Evolutionary conservation across 2,888 invertebrate genomes (phyloP).

Genomic region (Folsomia candida): DNA sequence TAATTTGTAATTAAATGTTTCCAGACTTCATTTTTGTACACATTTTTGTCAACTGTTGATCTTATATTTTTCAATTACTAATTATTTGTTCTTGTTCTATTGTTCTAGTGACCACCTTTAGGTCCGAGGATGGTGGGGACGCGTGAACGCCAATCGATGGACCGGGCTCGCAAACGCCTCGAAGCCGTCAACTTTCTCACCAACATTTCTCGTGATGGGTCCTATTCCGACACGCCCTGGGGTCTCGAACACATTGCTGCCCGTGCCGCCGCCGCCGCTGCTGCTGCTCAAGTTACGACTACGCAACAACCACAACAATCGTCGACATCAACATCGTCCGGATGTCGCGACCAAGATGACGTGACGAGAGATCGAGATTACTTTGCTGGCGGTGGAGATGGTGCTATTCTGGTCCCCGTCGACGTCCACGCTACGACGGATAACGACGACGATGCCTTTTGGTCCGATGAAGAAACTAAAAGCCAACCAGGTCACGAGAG

Average conservation of each 20-base stretch:
- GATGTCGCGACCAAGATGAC: not conserved
- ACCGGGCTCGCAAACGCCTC: not conserved
- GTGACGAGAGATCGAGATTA: not conserved
- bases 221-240: conserved; percentile 59
- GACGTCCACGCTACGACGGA: not conserved
- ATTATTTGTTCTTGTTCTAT: too few species aligned
- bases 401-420: not conserved
- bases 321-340: not conserved
- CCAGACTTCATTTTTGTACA: too few species aligned
- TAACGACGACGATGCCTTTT: not conserved
- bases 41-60: too few species aligned
- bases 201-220: conserved; percentile 92
- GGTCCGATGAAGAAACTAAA: not conserved
- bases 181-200: conserved; percentile 69
- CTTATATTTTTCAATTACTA: too few species aligned
- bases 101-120: too few species aligned
- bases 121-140: too few species aligned
- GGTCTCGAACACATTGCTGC: conserved; percentile 25
- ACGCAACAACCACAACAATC: not conserved
- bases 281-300: too few species aligned
- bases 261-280: not conserved
- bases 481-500: not conserved
- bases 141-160: not conserved
- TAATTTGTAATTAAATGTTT: too few species aligned
- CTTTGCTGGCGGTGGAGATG: not conserved